Evolutionary conservation across 2,888 invertebrate genomes (phyloP), one percentile per base, ranked within the genome.

Genomic region (Tenthredo mesomela): DNA sequence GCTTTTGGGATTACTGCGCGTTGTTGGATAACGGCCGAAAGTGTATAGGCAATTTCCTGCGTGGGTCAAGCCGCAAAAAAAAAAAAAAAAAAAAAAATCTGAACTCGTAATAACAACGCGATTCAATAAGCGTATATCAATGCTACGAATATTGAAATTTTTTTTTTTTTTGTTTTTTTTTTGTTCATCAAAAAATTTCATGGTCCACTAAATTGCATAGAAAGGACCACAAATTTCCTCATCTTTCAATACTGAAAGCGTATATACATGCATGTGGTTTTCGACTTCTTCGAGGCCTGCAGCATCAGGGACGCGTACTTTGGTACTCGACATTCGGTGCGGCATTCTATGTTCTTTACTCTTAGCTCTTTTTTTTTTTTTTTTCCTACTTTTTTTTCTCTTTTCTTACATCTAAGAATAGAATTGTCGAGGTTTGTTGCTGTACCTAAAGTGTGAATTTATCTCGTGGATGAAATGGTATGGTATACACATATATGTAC

Each of bases 11-110:
- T 21, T n/a, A 40, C 15, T 29, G 54, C 54, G 54, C 54, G 77
- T 77, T 50, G 77, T 77, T 77, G 54, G 77, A 54, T 21, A 54
- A 77, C 50, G n/a, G 54, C 50, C 77, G 77, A 77, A 77, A 40
- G 21, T 21, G 73, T 21, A 43, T 73, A 21, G 43, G 21, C 43
- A 73, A 43, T 73, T 73, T 73, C 21, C 25, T 25, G 58, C 61
- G n/a, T 9, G 12, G 73, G 73, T 73, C 43, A 43, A 15, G 15
- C 15, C 2, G 3, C 0, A 33, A 4, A 33, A 29, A 15, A 10
- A 6, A 12, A 33, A 33, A 25, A 67, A 21, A 54, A 18, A 3
- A 29, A 67, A 29, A 15, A 0, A 5, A 2, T 12, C 29, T 12
- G 4, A 29, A 65, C 29, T 65, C 29, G 12, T 29, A 65, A 29